A percentile compares a stretch with the other conserved stretches of the same genome.
phyloP scores from a whole-genome alignment of 1,140 invertebrate species.

The Antheraea mylitta region DNA sequence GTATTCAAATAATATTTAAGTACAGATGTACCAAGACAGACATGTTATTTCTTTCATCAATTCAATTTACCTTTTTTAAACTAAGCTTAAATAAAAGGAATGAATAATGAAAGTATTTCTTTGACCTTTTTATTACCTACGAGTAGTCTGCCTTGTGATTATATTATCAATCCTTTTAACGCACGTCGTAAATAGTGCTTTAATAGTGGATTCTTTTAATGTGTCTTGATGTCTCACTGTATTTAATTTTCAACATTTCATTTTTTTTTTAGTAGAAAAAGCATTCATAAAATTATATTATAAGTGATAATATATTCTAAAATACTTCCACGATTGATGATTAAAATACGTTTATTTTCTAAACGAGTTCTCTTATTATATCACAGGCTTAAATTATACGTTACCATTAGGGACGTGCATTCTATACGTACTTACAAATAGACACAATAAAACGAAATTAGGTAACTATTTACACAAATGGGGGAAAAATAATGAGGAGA shows the following conservation, averaged over 20 bases:
- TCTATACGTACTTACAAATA: constrained; percentile 68
- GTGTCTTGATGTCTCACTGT: not conserved
- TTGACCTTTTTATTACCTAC: not conserved
- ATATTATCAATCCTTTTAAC: constrained; percentile 1
- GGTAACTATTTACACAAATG: constrained; percentile 77
- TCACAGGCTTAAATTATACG: constrained; percentile 76
- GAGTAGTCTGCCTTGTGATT: not conserved
- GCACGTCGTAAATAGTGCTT: not conserved
- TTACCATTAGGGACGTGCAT: constrained; percentile 75
- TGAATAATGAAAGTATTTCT: not conserved
- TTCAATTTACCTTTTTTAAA: too few relatives aligned
- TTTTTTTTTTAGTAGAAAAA: constrained; percentile 21
- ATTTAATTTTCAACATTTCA: not conserved
- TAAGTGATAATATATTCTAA: constrained; percentile 30
- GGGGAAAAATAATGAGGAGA: constrained; percentile 75
- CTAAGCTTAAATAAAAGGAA: too few relatives aligned
- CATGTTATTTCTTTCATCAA: too few relatives aligned
- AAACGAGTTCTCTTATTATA: constrained; percentile 64
- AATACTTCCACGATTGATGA: constrained; percentile 30
- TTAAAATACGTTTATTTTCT: constrained; percentile 45
- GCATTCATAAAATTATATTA: constrained; percentile 7
- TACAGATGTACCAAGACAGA: too few relatives aligned
- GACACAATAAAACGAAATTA: constrained; percentile 65
- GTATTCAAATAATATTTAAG: too few relatives aligned
- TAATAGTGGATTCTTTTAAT: not conserved